Evolutionary conservation across 1,140 invertebrate genomes (phyloP).

Genomic region (Liolophura sinensis): DNA sequence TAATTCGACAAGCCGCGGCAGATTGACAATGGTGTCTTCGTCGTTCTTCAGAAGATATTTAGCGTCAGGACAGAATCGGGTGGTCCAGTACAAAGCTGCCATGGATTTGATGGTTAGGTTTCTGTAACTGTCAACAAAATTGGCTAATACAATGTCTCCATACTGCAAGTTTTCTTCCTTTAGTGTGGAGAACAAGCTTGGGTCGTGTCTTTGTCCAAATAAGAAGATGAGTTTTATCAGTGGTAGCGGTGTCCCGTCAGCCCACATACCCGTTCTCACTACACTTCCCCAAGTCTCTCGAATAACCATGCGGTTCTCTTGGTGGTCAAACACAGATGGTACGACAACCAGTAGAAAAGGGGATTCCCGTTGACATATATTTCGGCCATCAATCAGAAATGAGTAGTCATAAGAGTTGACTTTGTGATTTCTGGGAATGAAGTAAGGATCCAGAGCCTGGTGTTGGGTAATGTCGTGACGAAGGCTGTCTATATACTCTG

Average conservation of each 20-base stretch:
- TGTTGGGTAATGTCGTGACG: too few species aligned
- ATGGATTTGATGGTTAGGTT: constrained; percentile 65
- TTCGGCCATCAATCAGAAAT: too few species aligned
- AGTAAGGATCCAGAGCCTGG: too few species aligned
- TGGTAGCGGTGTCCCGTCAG: constrained; percentile 4
- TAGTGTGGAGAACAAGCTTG: too few species aligned
- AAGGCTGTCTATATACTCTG: too few species aligned
- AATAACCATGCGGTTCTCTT: constrained; percentile 12
- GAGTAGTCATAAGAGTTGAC: too few species aligned
- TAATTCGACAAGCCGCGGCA: constrained; percentile 59
- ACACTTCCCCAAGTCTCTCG: constrained; percentile 29
- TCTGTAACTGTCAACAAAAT: constrained; percentile 42
- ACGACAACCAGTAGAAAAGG: too few species aligned
- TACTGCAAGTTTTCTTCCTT: constrained; percentile 63
- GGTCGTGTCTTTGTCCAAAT: constrained; percentile 6
- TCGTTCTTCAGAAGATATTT: constrained; percentile 84
- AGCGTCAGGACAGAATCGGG: constrained; percentile 66
- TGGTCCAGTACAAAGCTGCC: constrained; percentile 81
- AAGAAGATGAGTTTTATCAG: constrained; percentile 27
- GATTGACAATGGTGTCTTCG: constrained; percentile 74
- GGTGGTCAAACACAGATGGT: too few species aligned
- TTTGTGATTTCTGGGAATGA: too few species aligned
- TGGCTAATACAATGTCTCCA: constrained; percentile 37
- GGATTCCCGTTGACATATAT: too few species aligned
- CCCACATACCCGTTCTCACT: constrained; percentile 17